Evolutionary conservation across 2,888 invertebrate genomes (phyloP).

Genomic region (Drosophila merina): DNA sequence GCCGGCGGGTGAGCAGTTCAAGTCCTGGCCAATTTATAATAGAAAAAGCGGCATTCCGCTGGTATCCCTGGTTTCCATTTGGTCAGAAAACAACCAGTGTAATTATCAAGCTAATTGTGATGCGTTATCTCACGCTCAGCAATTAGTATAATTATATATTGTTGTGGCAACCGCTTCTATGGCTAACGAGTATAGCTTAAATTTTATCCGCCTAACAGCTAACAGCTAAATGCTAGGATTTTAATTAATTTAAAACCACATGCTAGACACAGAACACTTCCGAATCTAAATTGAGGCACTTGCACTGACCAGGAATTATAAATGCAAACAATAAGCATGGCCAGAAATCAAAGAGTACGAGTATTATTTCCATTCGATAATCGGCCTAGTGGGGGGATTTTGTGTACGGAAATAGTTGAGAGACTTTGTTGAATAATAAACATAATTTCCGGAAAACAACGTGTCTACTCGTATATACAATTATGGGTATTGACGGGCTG

Average conservation of each 20-base stretch:
- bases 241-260: slow-evolving; percentile 23
- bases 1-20: slow-evolving; percentile 41
- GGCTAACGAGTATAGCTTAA: neutral
- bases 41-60: slow-evolving; percentile 16
- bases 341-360: neutral
- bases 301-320: slow-evolving; percentile 15
- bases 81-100: neutral
- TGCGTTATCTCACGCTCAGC: slow-evolving; percentile 37
- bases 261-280: slow-evolving; percentile 1
- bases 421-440: slow-evolving; percentile 19
- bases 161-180: slow-evolving; percentile 5
- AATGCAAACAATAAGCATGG: slow-evolving; percentile 9
- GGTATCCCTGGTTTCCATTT: neutral
- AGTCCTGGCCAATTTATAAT: slow-evolving; percentile 40
- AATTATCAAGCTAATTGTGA: slow-evolving; percentile 36
- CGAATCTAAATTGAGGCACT: slow-evolving; percentile 23
- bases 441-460: slow-evolving; percentile 7
- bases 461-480: slow-evolving; percentile 5
- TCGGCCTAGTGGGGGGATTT: neutral
- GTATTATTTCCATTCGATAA: neutral
- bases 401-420: slow-evolving; percentile 11
- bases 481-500: slow-evolving; percentile 37
- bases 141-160: slow-evolving; percentile 43
- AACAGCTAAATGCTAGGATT: slow-evolving; percentile 14
- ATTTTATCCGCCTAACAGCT: neutral